Percentiles rank a stretch among this genome's conserved stretches.
Evolutionary conservation across 2,888 invertebrate genomes (phyloP).

Genomic region (Barypeithes pellucidus): DNA sequence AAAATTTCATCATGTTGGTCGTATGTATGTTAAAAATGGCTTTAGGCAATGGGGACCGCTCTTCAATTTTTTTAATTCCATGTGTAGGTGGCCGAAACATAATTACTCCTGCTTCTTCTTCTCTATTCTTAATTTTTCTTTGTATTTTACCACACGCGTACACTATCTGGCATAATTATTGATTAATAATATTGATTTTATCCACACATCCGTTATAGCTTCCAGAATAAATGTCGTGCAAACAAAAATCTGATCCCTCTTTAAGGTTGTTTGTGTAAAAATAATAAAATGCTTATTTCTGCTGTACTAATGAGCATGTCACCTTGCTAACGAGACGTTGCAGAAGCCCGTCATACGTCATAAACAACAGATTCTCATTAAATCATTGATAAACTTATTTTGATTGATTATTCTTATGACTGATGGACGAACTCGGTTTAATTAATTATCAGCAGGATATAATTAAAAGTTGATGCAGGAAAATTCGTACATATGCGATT

Average conservation of each 20-base stretch:
- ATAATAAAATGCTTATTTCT: neutral
- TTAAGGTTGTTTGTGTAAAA: neutral
- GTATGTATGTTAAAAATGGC: too few relatives aligned
- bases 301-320: slow-evolving; percentile 9
- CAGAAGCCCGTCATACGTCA: neutral
- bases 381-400: slow-evolving; percentile 6
- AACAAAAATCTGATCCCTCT: neutral
- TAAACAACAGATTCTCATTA: slow-evolving; percentile 2
- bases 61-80: too few relatives aligned
- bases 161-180: too few relatives aligned
- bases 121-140: too few relatives aligned
- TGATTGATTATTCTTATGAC: slow-evolving; percentile 7
- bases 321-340: neutral
- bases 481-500: too few relatives aligned
- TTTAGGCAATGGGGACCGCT: too few relatives aligned
- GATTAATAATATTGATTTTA: neutral
- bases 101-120: too few relatives aligned
- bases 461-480: neutral
- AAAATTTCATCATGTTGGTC: neutral
- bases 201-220: neutral
- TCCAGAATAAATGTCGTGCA: neutral
- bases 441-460: slow-evolving; percentile 7
- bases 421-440: neutral
- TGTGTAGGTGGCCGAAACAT: too few relatives aligned
- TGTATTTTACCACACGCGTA: too few relatives aligned